A percentile compares a stretch with the other conserved stretches of the same genome.
These are phyloP conservation scores for Bhutanitis thaidina DNA, from an alignment of 2,888 invertebrate genomes.

Conservation along the genomic window DNA sequence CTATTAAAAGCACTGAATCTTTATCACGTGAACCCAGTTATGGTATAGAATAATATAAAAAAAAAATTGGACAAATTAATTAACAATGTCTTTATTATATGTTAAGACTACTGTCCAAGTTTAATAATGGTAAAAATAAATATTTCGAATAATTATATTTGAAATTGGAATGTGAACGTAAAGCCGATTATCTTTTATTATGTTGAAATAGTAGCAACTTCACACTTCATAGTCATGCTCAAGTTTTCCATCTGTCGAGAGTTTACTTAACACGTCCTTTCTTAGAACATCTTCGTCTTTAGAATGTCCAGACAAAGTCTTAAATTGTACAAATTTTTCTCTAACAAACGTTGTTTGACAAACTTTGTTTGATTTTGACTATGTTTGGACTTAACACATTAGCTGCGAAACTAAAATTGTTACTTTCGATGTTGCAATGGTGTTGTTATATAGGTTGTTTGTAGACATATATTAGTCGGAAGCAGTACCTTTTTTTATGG, in stretches of 20 bases:
- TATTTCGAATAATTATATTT: not conserved
- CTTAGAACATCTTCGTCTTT: constrained; percentile 5
- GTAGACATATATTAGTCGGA: not conserved
- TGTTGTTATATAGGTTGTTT: not conserved
- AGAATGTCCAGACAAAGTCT: not conserved
- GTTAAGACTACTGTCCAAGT: too few species aligned
- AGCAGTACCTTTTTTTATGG: too few species aligned
- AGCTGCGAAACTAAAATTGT: constrained; percentile 26
- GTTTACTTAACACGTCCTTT: constrained; percentile 8
- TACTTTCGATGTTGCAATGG: constrained; percentile 21
- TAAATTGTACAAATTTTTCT: constrained; percentile 9
- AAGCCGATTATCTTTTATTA: not conserved
- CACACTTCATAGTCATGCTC: constrained; percentile 9
- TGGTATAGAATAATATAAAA: too few species aligned
- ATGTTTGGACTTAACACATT: constrained; percentile 20
- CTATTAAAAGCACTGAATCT: too few species aligned
- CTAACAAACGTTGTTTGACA: too few species aligned
- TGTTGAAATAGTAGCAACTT: constrained; percentile 13
- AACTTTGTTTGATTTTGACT: constrained; percentile 16
- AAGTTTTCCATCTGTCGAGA: constrained; percentile 24
- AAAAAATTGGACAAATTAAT: too few species aligned
- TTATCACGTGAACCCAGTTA: too few species aligned
- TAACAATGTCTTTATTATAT: too few species aligned
- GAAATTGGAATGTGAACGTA: not conserved
- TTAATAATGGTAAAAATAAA: too few species aligned